Conservation (phyloP, 2,888 invertebrate species). For the Fissipunctia ypsillon region DNA sequence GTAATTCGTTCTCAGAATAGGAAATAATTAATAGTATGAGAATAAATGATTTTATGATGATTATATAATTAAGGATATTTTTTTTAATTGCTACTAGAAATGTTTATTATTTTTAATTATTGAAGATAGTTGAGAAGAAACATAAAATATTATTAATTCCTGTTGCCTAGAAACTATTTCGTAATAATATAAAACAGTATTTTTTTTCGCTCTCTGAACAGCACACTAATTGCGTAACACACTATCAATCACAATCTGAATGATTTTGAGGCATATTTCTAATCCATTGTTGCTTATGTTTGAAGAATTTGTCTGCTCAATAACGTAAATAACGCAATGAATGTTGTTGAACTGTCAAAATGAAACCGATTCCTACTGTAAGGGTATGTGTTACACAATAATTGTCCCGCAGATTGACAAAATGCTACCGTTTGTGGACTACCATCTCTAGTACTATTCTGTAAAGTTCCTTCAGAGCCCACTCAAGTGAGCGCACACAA, state of each 20-base stretch:
- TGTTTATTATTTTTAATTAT: not conserved
- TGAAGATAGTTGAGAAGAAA: not conserved
- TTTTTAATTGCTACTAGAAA: conserved; percentile 23
- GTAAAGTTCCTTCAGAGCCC: not conserved
- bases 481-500: not conserved
- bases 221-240: too few relatives aligned
- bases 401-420: too few relatives aligned
- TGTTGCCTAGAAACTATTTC: not conserved
- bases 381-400: too few relatives aligned
- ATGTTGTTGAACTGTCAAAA: too few relatives aligned
- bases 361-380: too few relatives aligned
- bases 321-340: too few relatives aligned
- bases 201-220: not conserved
- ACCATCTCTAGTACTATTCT: not conserved
- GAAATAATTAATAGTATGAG: conserved; percentile 20
- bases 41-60: not conserved
- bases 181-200: not conserved
- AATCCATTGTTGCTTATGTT: too few relatives aligned
- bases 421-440: too few relatives aligned
- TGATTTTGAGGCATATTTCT: too few relatives aligned
- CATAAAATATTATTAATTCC: not conserved
- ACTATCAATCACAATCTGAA: too few relatives aligned
- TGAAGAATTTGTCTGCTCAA: too few relatives aligned
- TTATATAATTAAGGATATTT: not conserved
- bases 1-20: conserved; percentile 2